A percentile compares a stretch with the other conserved stretches of the same genome.
These are phyloP conservation scores for Erynnis tages DNA, from an alignment of 2,888 invertebrate species.

Conservation along the genomic window DNA sequence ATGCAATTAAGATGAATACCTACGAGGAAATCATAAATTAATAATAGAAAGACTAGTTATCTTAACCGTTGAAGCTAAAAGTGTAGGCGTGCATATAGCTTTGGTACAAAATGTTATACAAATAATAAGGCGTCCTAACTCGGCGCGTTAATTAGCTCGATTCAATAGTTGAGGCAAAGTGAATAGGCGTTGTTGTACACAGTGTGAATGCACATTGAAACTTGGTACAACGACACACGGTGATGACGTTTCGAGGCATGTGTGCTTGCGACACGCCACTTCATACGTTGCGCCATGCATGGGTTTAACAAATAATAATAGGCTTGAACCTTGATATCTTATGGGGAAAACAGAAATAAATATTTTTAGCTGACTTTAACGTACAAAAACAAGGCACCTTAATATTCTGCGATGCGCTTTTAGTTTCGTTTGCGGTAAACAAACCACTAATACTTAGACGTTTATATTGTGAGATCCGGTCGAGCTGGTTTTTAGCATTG, in stretches of 20 bases:
- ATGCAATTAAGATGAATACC: no score
- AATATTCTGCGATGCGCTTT: no score
- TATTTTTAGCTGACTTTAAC: no score
- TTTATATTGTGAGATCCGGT: conserved; percentile 39
- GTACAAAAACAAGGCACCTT: no score
- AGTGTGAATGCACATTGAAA: conserved; percentile 4
- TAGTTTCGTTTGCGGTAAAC: neutral
- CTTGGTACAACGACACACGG: conserved; percentile 1
- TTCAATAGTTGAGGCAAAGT: neutral
- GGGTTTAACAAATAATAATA: conserved; percentile 41
- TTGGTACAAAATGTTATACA: no score
- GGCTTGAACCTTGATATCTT: no score
- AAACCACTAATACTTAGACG: conserved; percentile 11
- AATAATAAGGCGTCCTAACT: neutral
- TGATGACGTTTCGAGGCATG: neutral
- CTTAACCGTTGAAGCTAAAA: no score
- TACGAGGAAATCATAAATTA: no score
- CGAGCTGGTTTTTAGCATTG: conserved; percentile 51
- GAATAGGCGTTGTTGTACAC: conserved; percentile 2
- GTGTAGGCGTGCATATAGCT: no score
- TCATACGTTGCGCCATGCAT: conserved; percentile 45
- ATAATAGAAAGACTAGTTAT: no score
- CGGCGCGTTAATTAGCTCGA: neutral
- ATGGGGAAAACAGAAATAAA: no score
- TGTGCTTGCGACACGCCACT: conserved; percentile 9